Evolutionary conservation across 2,113 vertebrate species (phyloP).

Genomic region (Coptodon bakossiorum): DNA sequence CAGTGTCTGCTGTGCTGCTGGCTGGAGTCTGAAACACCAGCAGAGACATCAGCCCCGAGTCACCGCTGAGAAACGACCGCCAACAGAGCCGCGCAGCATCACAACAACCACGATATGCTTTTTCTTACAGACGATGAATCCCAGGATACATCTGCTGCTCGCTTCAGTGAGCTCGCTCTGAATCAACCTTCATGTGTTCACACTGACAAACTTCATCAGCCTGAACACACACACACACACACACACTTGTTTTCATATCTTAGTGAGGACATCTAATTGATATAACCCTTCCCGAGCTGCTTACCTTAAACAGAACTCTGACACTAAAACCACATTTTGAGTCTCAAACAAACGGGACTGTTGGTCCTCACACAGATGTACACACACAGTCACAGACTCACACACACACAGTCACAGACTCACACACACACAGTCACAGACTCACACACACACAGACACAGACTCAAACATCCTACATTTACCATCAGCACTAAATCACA

Average conservation of each 20-base stretch:
- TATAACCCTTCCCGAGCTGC: background rate
- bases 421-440: too few relatives aligned
- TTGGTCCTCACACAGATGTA: background rate
- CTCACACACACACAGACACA: too few relatives aligned
- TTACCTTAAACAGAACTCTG: background rate
- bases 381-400: too few relatives aligned
- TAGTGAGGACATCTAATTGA: background rate
- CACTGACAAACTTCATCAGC: background rate
- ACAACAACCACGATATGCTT: background rate
- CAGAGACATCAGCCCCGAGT: background rate
- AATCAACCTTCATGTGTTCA: background rate
- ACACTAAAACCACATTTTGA: background rate
- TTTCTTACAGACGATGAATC: accelerated
- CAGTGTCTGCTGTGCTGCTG: background rate
- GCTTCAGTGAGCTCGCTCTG: accelerated
- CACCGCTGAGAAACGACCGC: background rate
- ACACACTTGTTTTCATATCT: background rate
- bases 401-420: too few relatives aligned
- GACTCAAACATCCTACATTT: too few relatives aligned
- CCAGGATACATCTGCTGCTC: background rate
- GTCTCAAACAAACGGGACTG: background rate
- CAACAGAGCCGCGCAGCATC: background rate
- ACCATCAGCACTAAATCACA: too few relatives aligned
- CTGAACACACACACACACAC: background rate
- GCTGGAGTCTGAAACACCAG: background rate